Evolutionary conservation across 2,888 invertebrate species (phyloP).

Genomic region (Pycnomerus fuliginosus): DNA sequence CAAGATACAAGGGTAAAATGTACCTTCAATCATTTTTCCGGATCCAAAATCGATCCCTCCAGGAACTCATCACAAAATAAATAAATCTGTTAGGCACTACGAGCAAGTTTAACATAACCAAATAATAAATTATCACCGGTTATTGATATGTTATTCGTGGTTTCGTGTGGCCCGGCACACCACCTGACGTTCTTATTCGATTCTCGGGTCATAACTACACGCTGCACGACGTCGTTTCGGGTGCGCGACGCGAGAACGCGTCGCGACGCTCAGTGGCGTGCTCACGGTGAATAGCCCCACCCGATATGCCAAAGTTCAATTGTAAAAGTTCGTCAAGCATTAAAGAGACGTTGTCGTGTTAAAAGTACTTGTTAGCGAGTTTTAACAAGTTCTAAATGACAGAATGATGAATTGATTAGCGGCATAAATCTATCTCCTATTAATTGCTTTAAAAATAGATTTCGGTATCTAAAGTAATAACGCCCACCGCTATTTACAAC

Average conservation of each 20-base stretch:
- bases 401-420: not conserved
- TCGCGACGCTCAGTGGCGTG: slow-evolving; percentile 37
- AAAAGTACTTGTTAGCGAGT: not conserved
- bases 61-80: slow-evolving; percentile 31
- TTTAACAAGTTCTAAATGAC: not conserved
- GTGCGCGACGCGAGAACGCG: slow-evolving; percentile 41
- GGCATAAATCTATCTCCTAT: not conserved
- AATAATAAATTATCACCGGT: slow-evolving; percentile 34
- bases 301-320: slow-evolving; percentile 9
- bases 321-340: not conserved
- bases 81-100: slow-evolving; percentile 39
- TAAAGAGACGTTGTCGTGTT: not conserved
- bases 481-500: not conserved
- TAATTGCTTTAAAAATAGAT: not conserved
- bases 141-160: slow-evolving; percentile 44
- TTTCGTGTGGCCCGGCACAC: slow-evolving; percentile 36
- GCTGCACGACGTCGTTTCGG: slow-evolving; percentile 44
- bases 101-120: slow-evolving; percentile 28
- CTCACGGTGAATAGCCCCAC: slow-evolving; percentile 26
- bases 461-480: not conserved
- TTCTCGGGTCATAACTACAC: slow-evolving; percentile 48
- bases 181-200: slow-evolving; percentile 40
- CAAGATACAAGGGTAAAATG: slow-evolving; percentile 3
- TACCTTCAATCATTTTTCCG: slow-evolving; percentile 31
- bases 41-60: slow-evolving; percentile 24